Percentiles rank a stretch among this genome's conserved stretches.
Conservation (phyloP, 1,140 invertebrate genomes). For the Triops cancriformis region DNA sequence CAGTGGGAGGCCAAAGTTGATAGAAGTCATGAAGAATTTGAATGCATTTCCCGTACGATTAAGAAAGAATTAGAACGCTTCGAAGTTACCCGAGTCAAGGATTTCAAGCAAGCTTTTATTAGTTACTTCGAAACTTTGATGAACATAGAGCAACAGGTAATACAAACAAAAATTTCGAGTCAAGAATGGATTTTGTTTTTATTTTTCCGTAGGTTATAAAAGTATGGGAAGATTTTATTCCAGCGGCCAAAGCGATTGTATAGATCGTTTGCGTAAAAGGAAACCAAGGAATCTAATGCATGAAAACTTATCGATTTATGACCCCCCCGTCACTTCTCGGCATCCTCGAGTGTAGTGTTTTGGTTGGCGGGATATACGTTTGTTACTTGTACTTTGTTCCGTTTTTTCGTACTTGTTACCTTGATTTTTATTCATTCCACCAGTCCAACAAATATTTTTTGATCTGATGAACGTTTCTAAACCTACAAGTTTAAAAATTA, state of each 20-base stretch:
- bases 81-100: slow-evolving; percentile 74
- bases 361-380: not conserved
- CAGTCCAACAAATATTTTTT: not conserved
- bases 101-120: slow-evolving; percentile 82
- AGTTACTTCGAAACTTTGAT: slow-evolving; percentile 90
- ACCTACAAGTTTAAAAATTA: not conserved
- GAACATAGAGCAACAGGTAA: slow-evolving; percentile 88
- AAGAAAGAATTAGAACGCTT: slow-evolving; percentile 91
- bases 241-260: slow-evolving; percentile 79
- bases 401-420: not conserved
- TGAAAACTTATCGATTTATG: not conserved
- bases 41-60: slow-evolving; percentile 91
- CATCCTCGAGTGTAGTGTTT: not conserved
- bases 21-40: slow-evolving; percentile 90
- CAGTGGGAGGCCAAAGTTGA: slow-evolving; percentile 94
- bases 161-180: slow-evolving; percentile 22
- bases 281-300: not conserved
- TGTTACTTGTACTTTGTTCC: not conserved
- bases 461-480: not conserved
- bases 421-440: slow-evolving; percentile 11
- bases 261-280: slow-evolving; percentile 42
- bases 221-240: slow-evolving; percentile 81
- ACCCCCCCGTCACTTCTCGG: not conserved
- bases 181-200: slow-evolving; percentile 16
- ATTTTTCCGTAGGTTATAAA: slow-evolving; percentile 10